Evolutionary conservation across 2,797 vertebrate genomes (phyloP).

Genomic region (Denticeps clupeoides): DNA sequence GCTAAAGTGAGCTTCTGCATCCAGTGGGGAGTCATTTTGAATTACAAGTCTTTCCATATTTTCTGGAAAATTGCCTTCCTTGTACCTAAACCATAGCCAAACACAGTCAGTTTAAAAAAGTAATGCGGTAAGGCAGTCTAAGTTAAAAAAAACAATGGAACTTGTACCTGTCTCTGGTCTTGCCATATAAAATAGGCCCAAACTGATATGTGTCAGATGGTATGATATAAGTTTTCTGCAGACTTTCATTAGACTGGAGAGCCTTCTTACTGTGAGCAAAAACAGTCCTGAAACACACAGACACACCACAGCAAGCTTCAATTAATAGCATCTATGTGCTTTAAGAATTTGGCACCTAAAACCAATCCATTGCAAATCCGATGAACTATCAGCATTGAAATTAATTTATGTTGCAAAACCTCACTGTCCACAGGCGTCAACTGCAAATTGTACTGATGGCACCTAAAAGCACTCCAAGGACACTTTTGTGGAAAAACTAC

Average conservation of each 20-base stretch:
- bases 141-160: not conserved
- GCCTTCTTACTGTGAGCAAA: constrained; percentile 60
- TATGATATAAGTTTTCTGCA: constrained; percentile 67
- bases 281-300: constrained; percentile 55
- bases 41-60: constrained; percentile 71
- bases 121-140: not conserved
- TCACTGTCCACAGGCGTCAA: too few relatives aligned
- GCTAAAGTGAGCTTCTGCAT: constrained; percentile 63
- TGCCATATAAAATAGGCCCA: constrained; percentile 85
- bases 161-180: constrained; percentile 73
- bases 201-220: constrained; percentile 66
- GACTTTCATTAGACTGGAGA: constrained; percentile 36
- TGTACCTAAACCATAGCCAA: too few relatives aligned
- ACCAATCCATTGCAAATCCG: too few relatives aligned
- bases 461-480: too few relatives aligned
- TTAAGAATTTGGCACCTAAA: too few relatives aligned
- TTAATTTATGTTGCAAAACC: too few relatives aligned
- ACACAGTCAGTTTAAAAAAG: not conserved
- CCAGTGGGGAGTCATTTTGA: constrained; percentile 62
- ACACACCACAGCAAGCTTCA: too few relatives aligned
- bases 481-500: too few relatives aligned
- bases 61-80: constrained; percentile 59
- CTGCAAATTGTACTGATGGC: too few relatives aligned
- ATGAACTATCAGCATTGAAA: too few relatives aligned
- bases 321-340: too few relatives aligned